These are phyloP conservation scores for Eueides isabella DNA, from an alignment of 1,140 invertebrate species.

Conservation along the genomic window DNA sequence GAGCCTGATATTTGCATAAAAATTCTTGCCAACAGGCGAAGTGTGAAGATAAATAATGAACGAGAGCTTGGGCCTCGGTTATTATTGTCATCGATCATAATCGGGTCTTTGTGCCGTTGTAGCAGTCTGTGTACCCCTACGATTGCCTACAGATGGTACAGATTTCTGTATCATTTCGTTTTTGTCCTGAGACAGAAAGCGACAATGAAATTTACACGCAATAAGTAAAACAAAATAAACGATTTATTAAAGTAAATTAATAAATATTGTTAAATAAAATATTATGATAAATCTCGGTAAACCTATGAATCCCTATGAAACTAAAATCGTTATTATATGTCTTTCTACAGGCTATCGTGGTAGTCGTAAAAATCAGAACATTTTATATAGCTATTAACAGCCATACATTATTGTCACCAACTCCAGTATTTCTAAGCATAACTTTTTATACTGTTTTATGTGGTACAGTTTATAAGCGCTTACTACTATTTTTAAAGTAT, in stretches of 20 bases:
- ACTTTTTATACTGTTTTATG: not conserved
- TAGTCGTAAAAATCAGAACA: not conserved
- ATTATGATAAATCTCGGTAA: slow-evolving; percentile 6
- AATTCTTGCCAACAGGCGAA: slow-evolving; percentile 55
- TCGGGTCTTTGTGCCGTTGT: slow-evolving; percentile 43
- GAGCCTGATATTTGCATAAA: slow-evolving; percentile 64
- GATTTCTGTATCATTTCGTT: slow-evolving; percentile 9
- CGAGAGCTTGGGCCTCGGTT: slow-evolving; percentile 49
- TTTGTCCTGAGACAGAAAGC: not conserved
- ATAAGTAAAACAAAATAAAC: not conserved
- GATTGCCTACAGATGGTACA: slow-evolving; percentile 37
- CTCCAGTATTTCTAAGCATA: slow-evolving; percentile 7
- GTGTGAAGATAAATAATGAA: slow-evolving; percentile 69
- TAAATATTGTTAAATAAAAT: not conserved
- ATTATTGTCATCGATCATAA: slow-evolving; percentile 66
- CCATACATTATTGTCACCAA: not conserved
- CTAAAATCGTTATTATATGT: too few species aligned
- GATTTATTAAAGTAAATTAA: not conserved
- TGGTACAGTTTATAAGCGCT: slow-evolving; percentile 3
- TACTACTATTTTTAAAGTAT: not conserved
- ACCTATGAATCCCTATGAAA: too few species aligned
- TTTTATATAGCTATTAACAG: not conserved
- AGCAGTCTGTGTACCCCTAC: slow-evolving; percentile 34
- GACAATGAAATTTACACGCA: not conserved
- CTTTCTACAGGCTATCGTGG: not conserved